A percentile compares a stretch with the other conserved stretches of the same genome.
These are phyloP conservation scores for Hypothenemus hampei DNA, from an alignment of 1,140 invertebrate species.

Conservation along the genomic window DNA sequence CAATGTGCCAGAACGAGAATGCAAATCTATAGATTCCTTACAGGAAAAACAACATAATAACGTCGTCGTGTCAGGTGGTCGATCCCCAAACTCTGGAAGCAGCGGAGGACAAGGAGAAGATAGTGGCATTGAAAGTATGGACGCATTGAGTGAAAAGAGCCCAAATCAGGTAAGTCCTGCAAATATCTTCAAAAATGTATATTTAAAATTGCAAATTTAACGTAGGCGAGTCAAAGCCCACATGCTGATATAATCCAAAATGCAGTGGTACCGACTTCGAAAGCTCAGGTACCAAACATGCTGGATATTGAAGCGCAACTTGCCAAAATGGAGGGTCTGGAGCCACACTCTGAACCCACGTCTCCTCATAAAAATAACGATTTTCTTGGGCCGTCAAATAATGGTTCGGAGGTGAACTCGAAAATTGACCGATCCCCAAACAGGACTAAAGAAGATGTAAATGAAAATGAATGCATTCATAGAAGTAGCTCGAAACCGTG, in stretches of 20 bases:
- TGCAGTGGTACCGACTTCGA: conserved; percentile 27
- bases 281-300: conserved; percentile 51
- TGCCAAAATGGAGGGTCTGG: conserved; percentile 60
- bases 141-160: conserved; percentile 85
- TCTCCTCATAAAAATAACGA: neutral
- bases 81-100: conserved; percentile 41
- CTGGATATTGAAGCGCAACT: conserved; percentile 61
- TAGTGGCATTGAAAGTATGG: conserved; percentile 90
- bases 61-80: conserved; percentile 21
- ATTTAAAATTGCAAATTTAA: neutral
- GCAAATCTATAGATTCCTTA: conserved; percentile 24
- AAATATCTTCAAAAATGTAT: too few species aligned
- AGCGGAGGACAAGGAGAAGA: conserved; percentile 67
- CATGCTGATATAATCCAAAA: conserved; percentile 41
- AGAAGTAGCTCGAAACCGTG: conserved; percentile 34
- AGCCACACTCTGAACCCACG: conserved; percentile 8
- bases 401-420: neutral
- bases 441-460: conserved; percentile 38
- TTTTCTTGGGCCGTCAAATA: neutral
- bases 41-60: conserved; percentile 35
- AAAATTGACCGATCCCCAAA: neutral
- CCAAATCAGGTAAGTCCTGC: conserved; percentile 47
- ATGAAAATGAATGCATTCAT: conserved; percentile 43
- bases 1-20: conserved; percentile 35
- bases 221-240: conserved; percentile 61